phyloP scores from a whole-genome alignment of 1,140 invertebrate species.

The Pteromalus puparum region DNA sequence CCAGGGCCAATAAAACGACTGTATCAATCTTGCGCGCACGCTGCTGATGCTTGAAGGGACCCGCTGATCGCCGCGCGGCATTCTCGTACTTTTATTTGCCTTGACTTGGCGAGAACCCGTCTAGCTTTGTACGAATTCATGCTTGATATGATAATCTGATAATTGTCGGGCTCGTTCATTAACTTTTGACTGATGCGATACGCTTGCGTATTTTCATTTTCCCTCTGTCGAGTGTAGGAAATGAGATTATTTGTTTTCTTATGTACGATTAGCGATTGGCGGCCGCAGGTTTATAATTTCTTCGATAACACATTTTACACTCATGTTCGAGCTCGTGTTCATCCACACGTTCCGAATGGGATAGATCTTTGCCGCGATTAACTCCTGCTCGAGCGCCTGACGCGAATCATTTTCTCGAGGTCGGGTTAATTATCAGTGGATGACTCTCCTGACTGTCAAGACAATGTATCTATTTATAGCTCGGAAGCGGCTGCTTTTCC shows the following conservation, averaged over 20 bases:
- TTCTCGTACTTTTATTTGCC: conserved; percentile 25
- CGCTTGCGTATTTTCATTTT: not conserved
- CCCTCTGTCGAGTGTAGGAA: not conserved
- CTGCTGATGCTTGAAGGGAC: conserved; percentile 18
- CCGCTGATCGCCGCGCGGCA: not conserved
- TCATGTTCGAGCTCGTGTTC: not conserved
- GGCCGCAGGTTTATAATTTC: not conserved
- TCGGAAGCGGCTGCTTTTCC: not conserved
- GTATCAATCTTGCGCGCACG: conserved; percentile 25
- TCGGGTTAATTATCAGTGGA: not conserved
- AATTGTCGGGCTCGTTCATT: not conserved
- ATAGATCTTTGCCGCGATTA: too few species aligned
- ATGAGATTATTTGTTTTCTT: not conserved
- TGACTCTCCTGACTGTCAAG: not conserved
- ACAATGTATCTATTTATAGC: not conserved
- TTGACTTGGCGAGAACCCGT: conserved; percentile 12
- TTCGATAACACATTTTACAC: not conserved
- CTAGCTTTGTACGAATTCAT: conserved; percentile 33
- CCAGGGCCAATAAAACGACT: conserved; percentile 42
- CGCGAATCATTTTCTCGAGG: too few species aligned
- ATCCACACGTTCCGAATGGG: not conserved
- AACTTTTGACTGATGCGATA: not conserved
- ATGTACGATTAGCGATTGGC: not conserved
- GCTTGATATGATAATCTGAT: conserved; percentile 44
- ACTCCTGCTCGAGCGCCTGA: not conserved